Percentiles rank a stretch among this genome's conserved stretches.
Evolutionary conservation across 2,797 vertebrate species (phyloP).

Genomic region (Poeciliopsis presidionis): DNA sequence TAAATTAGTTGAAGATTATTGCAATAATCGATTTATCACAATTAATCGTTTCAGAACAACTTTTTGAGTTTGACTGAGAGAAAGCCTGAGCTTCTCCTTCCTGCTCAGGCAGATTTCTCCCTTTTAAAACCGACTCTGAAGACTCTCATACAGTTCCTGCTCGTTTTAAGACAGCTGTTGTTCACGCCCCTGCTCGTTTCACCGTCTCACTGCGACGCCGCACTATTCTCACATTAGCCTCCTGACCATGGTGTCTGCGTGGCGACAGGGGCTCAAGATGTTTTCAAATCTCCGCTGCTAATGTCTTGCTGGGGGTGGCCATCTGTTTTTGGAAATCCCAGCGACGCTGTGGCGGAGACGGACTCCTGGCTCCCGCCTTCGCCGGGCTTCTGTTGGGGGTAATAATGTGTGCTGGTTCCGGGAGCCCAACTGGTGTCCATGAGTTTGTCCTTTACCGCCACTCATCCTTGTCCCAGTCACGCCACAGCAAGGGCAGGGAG

Average conservation of each 20-base stretch:
- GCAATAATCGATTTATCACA: no score
- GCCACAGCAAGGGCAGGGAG: slow-evolving; percentile 59
- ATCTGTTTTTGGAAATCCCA: slow-evolving; percentile 80
- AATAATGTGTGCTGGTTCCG: slow-evolving; percentile 67
- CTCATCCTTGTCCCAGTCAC: slow-evolving; percentile 74
- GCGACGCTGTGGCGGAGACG: slow-evolving; percentile 53
- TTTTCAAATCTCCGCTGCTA: slow-evolving; percentile 78
- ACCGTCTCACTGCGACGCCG: slow-evolving; percentile 18
- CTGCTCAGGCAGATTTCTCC: background rate
- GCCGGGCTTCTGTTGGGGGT: slow-evolving; percentile 64
- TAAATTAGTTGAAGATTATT: no score
- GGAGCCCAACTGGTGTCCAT: slow-evolving; percentile 68
- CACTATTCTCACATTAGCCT: slow-evolving; percentile 64
- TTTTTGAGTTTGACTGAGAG: no score
- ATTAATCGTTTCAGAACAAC: no score
- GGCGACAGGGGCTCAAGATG: slow-evolving; percentile 77
- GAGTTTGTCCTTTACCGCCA: slow-evolving; percentile 75
- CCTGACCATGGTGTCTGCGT: slow-evolving; percentile 66
- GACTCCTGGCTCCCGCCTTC: slow-evolving; percentile 57
- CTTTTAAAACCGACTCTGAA: background rate
- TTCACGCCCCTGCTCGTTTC: slow-evolving; percentile 35
- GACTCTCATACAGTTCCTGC: slow-evolving; percentile 3
- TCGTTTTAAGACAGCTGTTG: slow-evolving; percentile 50
- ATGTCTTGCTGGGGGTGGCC: slow-evolving; percentile 81
- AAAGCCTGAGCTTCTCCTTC: background rate